Evolutionary conservation across 2,797 vertebrate genomes (phyloP).

Genomic region (Lerista edwardsae): DNA sequence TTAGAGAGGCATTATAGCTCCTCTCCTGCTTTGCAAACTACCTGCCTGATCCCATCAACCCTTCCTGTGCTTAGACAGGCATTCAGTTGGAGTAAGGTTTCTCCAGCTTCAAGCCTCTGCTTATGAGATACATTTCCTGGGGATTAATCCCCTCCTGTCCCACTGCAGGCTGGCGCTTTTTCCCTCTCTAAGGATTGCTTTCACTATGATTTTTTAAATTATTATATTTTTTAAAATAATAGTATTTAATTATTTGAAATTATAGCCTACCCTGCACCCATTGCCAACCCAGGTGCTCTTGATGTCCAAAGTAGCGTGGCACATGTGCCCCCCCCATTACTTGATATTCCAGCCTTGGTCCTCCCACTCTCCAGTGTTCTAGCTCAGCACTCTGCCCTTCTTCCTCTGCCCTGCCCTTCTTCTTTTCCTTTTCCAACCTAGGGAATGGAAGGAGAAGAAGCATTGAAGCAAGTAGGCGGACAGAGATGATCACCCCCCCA

Average conservation of each 20-base stretch:
- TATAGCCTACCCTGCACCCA: not conserved
- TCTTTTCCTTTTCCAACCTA: no score
- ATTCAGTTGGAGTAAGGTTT: not conserved
- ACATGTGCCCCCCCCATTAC: no score
- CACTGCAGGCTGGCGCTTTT: not conserved
- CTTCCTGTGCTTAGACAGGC: slow-evolving; percentile 1
- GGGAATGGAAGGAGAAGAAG: no score
- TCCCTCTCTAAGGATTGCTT: not conserved
- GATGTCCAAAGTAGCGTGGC: no score
- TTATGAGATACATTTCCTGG: not conserved
- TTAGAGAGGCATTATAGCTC: slow-evolving; percentile 30
- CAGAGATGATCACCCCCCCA: no score
- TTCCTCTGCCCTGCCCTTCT: no score
- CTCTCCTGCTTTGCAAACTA: slow-evolving; percentile 12
- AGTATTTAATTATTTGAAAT: not conserved
- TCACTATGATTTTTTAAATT: not conserved
- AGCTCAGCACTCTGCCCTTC: no score
- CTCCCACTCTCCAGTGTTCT: no score
- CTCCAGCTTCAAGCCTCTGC: not conserved
- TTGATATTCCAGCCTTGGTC: no score
- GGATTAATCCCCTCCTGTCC: not conserved
- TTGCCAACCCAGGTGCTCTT: not conserved
- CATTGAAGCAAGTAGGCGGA: no score
- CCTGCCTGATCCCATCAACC: slow-evolving; percentile 14
- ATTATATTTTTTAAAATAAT: not conserved